Percentiles rank a stretch among this genome's conserved stretches.
Conservation (phyloP, 2,888 invertebrate genomes). For the Stenchaetothrips biformis region DNA sequence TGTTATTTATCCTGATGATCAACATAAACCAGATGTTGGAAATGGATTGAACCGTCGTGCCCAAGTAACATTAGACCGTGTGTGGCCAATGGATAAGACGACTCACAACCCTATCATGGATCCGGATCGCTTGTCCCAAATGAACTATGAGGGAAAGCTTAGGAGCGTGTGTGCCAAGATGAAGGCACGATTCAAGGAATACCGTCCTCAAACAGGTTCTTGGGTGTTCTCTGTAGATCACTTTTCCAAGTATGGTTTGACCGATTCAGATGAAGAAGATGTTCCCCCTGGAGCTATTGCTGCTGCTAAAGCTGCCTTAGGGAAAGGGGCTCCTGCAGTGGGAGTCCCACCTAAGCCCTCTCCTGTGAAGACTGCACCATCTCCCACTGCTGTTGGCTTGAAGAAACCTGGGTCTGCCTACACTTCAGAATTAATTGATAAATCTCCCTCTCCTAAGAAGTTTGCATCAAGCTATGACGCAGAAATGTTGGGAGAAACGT, state of each 20-base stretch:
- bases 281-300: conserved; percentile 44
- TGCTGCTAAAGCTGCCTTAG: conserved; percentile 43
- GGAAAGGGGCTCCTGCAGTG: conserved; percentile 33
- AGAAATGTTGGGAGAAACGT: conserved; percentile 31
- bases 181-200: conserved; percentile 88
- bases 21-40: conserved; percentile 81
- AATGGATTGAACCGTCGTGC: conserved; percentile 84
- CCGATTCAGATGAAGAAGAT: conserved; percentile 84
- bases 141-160: conserved; percentile 82
- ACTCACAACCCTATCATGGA: conserved; percentile 74
- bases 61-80: conserved; percentile 85
- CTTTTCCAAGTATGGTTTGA: conserved; percentile 88
- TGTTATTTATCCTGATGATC: conserved; percentile 88
- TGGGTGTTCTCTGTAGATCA: conserved; percentile 96
- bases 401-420: conserved; percentile 35
- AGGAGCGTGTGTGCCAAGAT: conserved; percentile 79
- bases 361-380: not conserved
- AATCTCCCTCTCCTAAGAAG: conserved; percentile 24
- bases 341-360: conserved; percentile 30
- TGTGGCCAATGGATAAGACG: conserved; percentile 89
- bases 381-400: conserved; percentile 30
- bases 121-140: conserved; percentile 65
- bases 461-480: conserved; percentile 33
- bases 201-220: conserved; percentile 89
- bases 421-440: not conserved